These are phyloP conservation scores for Monomorium pharaonis DNA, from an alignment of 1,140 invertebrate species.

Conservation along the genomic window DNA sequence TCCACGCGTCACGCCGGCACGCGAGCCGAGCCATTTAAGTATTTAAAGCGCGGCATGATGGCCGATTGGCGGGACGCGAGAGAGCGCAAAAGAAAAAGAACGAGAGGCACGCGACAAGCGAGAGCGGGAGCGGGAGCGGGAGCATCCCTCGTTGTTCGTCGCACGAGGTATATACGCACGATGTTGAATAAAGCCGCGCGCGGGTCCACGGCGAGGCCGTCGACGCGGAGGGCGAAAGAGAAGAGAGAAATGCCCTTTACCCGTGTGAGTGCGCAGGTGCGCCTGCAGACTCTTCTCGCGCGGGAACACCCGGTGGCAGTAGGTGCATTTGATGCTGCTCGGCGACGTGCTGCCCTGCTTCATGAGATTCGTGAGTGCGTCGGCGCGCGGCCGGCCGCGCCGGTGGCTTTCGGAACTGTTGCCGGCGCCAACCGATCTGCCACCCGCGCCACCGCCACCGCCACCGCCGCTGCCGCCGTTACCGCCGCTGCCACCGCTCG, in stretches of 20 bases:
- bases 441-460: constrained; percentile 57
- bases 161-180: too few species aligned
- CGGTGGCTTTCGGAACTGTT: constrained; percentile 77
- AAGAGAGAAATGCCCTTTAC: constrained; percentile 78
- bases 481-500: too few species aligned
- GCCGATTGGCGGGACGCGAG: constrained; percentile 81
- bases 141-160: neutral
- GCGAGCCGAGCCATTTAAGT: constrained; percentile 70
- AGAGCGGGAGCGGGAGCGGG: too few species aligned
- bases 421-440: neutral
- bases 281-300: constrained; percentile 93
- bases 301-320: constrained; percentile 92
- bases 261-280: constrained; percentile 93
- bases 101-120: too few species aligned
- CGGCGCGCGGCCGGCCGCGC: constrained; percentile 90
- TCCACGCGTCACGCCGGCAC: neutral
- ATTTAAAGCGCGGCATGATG: constrained; percentile 82
- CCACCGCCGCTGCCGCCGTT: constrained; percentile 58
- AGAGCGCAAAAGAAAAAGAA: too few species aligned
- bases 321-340: constrained; percentile 91
- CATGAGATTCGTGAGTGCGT: constrained; percentile 90
- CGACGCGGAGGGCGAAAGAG: neutral
- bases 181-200: constrained; percentile 1
- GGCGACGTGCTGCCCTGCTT: constrained; percentile 90
- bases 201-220: neutral